Evolutionary conservation across 2,113 vertebrate genomes (phyloP).

Genomic region (Telmatochromis sp.): DNA sequence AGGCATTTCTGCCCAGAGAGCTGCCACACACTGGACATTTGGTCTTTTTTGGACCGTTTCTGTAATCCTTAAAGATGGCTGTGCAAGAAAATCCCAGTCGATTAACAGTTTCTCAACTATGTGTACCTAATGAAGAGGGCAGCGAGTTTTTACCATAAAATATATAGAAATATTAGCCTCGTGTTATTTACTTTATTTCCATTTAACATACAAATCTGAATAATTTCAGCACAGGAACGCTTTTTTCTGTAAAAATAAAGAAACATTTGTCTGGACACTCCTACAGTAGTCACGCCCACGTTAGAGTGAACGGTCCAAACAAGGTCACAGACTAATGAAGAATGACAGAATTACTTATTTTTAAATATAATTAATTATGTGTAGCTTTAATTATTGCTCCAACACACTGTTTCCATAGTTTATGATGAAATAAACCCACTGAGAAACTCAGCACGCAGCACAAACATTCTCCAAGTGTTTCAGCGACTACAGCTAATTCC

Average conservation of each 20-base stretch:
- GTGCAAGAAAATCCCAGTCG: neutral
- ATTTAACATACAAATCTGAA: neutral
- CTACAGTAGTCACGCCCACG: neutral
- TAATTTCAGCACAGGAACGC: rapidly evolving
- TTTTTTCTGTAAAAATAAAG: neutral
- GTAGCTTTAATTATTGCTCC: neutral
- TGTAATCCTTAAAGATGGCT: neutral
- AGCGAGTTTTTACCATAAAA: neutral
- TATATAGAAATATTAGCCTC: neutral
- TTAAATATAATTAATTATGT: neutral
- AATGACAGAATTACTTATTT: neutral
- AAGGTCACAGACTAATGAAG: neutral
- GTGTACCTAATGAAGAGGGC: neutral
- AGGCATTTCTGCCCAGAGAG: rapidly evolving
- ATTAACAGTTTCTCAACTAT: neutral
- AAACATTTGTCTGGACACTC: neutral
- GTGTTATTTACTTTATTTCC: neutral
- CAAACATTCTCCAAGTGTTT: slow-evolving; percentile 39
- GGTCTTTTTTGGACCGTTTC: rapidly evolving
- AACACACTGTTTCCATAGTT: neutral
- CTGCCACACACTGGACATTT: neutral
- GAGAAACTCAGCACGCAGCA: slow-evolving; percentile 9
- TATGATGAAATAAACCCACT: neutral
- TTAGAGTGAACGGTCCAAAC: neutral
- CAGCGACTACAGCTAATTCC: slow-evolving; percentile 45